These are phyloP conservation scores for Myiotriccus ornatus DNA, from an alignment of 2,797 vertebrate genomes.

Conservation along the genomic window DNA sequence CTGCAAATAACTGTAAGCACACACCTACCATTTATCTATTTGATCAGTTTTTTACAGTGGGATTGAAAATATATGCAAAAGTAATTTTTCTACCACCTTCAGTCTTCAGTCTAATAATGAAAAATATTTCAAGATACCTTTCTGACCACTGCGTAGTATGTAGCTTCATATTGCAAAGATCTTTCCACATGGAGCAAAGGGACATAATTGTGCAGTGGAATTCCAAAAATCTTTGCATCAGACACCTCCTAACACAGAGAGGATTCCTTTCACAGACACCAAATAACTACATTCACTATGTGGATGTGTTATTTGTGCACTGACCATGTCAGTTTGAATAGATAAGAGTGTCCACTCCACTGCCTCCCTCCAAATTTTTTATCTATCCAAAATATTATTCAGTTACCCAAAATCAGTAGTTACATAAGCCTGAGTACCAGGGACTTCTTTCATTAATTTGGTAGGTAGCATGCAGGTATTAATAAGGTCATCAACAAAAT, in stretches of 20 bases:
- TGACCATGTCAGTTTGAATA: neutral
- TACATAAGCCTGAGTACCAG: neutral
- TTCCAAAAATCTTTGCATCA: neutral
- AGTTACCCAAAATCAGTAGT: neutral
- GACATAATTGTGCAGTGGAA: neutral
- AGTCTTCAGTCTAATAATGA: neutral
- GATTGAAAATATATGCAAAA: neutral
- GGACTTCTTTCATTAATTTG: neutral
- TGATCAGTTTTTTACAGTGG: neutral
- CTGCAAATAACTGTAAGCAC: neutral
- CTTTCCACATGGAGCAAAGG: neutral
- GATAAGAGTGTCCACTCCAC: neutral
- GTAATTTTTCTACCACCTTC: neutral
- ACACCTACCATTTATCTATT: neutral
- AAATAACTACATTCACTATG: neutral
- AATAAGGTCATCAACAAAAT: neutral
- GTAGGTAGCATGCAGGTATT: neutral
- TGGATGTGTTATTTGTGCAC: neutral
- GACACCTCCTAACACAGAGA: neutral
- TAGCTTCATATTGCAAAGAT: neutral
- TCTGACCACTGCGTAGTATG: neutral
- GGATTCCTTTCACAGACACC: neutral
- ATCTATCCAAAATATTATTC: neutral
- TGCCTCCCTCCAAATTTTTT: neutral
- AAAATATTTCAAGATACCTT: neutral